These are phyloP conservation scores for Percopsis transmontana DNA, from an alignment of 2,113 vertebrate genomes.

Conservation along the genomic window DNA sequence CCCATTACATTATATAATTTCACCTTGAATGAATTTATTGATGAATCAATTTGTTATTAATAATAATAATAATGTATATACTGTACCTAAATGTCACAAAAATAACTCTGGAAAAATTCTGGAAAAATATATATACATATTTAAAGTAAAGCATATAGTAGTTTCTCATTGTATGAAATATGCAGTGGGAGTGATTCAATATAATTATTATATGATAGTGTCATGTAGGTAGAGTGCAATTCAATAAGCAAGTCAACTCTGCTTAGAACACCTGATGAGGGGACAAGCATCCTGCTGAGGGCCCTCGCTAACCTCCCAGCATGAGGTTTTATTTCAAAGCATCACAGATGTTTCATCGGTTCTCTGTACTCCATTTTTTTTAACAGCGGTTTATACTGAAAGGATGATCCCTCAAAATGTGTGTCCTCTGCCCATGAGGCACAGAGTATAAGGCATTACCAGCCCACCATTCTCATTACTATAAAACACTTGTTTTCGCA, in stretches of 20 bases:
- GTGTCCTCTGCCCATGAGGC: constrained; percentile 42
- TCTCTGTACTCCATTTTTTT: constrained; percentile 43
- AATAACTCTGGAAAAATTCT: no score
- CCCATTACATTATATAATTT: no score
- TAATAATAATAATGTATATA: no score
- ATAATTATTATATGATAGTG: constrained; percentile 21
- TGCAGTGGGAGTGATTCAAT: no score
- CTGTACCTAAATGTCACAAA: no score
- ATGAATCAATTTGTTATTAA: no score
- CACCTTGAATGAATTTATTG: no score
- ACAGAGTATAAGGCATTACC: constrained; percentile 39
- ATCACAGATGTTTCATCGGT: constrained; percentile 63
- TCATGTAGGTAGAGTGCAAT: constrained; percentile 48
- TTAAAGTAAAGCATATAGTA: no score
- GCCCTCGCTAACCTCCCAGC: constrained; percentile 51
- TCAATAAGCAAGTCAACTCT: constrained; percentile 51
- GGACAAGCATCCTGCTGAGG: constrained; percentile 67
- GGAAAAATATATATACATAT: no score
- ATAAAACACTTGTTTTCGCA: constrained; percentile 69
- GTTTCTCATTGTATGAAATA: no score
- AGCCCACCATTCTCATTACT: constrained; percentile 49
- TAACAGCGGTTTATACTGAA: constrained; percentile 52
- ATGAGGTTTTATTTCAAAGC: constrained; percentile 66
- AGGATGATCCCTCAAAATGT: constrained; percentile 57
- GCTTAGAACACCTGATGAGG: constrained; percentile 66